Percentiles rank a stretch among this genome's conserved stretches.
These are phyloP conservation scores for Hemicordylus capensis DNA, from an alignment of 2,113 vertebrate genomes.

Conservation along the genomic window DNA sequence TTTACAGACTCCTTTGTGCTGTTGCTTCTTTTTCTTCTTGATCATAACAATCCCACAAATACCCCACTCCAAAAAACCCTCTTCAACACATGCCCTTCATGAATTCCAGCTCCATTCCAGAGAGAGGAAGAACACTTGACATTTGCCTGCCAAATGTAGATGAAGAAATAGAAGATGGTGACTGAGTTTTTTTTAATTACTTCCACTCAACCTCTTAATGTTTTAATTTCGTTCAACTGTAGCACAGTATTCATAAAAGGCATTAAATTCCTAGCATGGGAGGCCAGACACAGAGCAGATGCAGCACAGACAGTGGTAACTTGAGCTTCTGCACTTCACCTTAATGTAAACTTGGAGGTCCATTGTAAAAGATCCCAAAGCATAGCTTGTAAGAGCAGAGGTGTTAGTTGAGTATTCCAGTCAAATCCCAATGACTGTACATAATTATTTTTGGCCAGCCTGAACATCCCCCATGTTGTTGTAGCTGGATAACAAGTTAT, in stretches of 20 bases:
- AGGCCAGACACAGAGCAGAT: conserved; percentile 1
- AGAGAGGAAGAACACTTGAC: background rate
- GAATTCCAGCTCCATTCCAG: conserved; percentile 7
- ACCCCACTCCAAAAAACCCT: background rate
- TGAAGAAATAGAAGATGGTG: conserved; percentile 12
- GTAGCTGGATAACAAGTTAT: background rate
- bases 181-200: conserved; percentile 1
- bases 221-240: conserved; percentile 40
- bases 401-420: background rate
- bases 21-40: background rate
- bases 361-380: background rate
- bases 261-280: conserved; percentile 1
- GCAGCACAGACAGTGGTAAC: background rate
- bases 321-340: background rate
- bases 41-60: background rate
- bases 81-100: background rate
- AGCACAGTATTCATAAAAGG: background rate
- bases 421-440: background rate
- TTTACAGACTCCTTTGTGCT: background rate
- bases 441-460: conserved; percentile 11
- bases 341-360: background rate
- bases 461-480: background rate
- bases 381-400: background rate
- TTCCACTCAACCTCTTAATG: conserved; percentile 14
- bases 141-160: conserved; percentile 10